These are phyloP conservation scores for Resseliella maxima DNA, from an alignment of 2,888 invertebrate species.

Conservation along the genomic window DNA sequence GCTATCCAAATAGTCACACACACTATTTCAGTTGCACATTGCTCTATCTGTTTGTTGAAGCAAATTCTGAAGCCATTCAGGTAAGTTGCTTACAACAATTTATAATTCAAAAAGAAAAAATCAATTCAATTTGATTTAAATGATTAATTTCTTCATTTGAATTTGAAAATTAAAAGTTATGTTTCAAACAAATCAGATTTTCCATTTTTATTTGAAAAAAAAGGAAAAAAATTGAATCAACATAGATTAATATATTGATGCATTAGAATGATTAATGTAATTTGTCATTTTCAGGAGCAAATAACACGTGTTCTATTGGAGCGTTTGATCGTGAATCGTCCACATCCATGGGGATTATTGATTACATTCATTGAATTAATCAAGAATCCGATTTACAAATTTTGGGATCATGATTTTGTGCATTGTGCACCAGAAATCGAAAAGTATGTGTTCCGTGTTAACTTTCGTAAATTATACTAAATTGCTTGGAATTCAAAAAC, in stretches of 20 bases:
- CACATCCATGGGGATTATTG: constrained; percentile 98
- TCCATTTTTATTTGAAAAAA: too few species aligned
- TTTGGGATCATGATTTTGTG: constrained; percentile 99
- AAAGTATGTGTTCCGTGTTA: constrained; percentile 77
- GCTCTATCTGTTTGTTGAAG: constrained; percentile 96
- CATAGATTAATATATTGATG: constrained; percentile 23
- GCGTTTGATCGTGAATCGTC: constrained; percentile 95
- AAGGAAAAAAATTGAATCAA: too few species aligned
- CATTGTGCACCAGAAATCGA: constrained; percentile 99
- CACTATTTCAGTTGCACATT: constrained; percentile 99
- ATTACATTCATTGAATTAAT: constrained; percentile 99
- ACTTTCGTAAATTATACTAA: neutral
- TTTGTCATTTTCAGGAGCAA: constrained; percentile 75
- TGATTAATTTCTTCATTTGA: constrained; percentile 10
- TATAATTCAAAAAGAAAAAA: neutral
- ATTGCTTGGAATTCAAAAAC: neutral
- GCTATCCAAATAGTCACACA: constrained; percentile 99
- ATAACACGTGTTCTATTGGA: constrained; percentile 96
- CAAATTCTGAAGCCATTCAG: constrained; percentile 96
- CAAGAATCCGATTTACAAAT: constrained; percentile 97
- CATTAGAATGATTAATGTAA: neutral
- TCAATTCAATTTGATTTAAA: constrained; percentile 34
- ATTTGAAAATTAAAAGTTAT: too few species aligned
- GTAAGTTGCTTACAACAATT: too few species aligned
- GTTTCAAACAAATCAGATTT: too few species aligned